These are phyloP conservation scores for Agonopterix heracliana DNA, from an alignment of 2,888 invertebrate species.

Conservation along the genomic window DNA sequence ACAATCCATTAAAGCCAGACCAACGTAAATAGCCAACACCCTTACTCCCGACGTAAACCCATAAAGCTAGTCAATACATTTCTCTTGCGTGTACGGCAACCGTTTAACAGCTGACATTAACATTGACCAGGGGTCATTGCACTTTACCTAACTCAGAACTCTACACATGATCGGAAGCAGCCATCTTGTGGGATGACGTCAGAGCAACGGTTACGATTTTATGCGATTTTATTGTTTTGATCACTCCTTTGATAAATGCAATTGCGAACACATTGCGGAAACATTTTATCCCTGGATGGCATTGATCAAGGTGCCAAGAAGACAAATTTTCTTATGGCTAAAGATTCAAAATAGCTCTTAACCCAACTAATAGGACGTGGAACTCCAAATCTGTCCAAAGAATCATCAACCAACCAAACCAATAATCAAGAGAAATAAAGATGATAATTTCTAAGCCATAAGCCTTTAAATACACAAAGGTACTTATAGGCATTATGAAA, in stretches of 20 bases:
- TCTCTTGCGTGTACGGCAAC: conserved; percentile 19
- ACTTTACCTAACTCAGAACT: conserved; percentile 48
- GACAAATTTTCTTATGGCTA: no score
- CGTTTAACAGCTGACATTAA: conserved; percentile 56
- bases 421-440: no score
- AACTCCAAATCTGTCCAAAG: no score
- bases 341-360: no score
- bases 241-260: not conserved
- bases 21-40: conserved; percentile 11
- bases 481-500: no score
- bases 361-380: no score
- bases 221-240: conserved; percentile 15
- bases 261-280: not conserved
- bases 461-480: no score
- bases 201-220: conserved; percentile 27
- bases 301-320: no score
- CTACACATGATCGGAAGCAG: conserved; percentile 37
- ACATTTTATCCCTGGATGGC: no score
- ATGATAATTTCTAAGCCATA: no score
- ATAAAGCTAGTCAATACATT: conserved; percentile 23
- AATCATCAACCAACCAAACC: no score
- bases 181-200: conserved; percentile 51
- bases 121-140: conserved; percentile 55
- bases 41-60: not conserved
- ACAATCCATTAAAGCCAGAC: conserved; percentile 10